phyloP scores from a whole-genome alignment of 2,888 invertebrate genomes.

The Callosobruchus maculatus region DNA sequence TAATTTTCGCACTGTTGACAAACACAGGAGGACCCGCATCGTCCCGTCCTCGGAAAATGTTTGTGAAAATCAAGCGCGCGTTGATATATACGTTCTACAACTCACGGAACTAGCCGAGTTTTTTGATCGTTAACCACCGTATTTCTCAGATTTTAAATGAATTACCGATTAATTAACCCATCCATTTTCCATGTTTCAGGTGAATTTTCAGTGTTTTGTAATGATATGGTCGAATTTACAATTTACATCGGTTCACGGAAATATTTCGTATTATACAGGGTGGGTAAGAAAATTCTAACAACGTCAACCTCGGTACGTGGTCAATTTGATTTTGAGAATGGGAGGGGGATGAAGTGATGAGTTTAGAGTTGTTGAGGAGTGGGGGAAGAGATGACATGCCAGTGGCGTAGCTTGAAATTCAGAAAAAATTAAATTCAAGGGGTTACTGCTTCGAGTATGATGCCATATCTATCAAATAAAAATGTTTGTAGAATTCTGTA shows the following conservation, averaged over 20 bases:
- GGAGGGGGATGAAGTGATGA: neutral
- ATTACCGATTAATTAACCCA: neutral
- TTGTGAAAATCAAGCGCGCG: slow-evolving; percentile 51
- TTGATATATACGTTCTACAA: slow-evolving; percentile 44
- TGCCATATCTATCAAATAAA: too few species aligned
- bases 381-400: neutral
- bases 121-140: slow-evolving; percentile 12
- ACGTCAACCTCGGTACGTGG: neutral
- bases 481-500: too few species aligned
- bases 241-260: neutral
- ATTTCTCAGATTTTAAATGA: slow-evolving; percentile 6
- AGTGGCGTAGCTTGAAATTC: neutral
- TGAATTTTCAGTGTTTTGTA: neutral
- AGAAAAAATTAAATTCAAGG: too few species aligned
- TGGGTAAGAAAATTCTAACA: neutral
- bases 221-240: neutral
- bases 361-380: neutral
- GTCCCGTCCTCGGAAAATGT: slow-evolving; percentile 54
- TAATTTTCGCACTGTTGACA: slow-evolving; percentile 57
- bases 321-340: neutral
- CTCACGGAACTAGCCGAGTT: slow-evolving; percentile 20
- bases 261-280: neutral
- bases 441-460: too few species aligned
- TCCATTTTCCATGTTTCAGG: neutral
- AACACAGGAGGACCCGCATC: slow-evolving; percentile 61